Evolutionary conservation across 1,140 invertebrate species (phyloP).

Genomic region (Dreissena polymorpha): DNA sequence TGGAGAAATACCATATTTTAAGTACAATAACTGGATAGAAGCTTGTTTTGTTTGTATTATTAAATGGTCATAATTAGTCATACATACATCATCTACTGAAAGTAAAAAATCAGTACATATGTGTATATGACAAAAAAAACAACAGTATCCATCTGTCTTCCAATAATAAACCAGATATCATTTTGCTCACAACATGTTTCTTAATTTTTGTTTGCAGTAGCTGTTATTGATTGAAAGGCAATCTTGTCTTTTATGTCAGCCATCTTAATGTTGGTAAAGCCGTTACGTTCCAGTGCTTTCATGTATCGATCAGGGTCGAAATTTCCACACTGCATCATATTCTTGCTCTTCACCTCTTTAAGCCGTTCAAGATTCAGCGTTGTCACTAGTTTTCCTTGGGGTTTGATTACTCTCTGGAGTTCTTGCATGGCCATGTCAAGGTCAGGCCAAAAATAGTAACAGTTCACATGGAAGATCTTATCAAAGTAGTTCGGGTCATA

Average conservation of each 20-base stretch:
- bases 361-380: slow-evolving; percentile 47
- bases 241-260: not conserved
- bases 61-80: too few species aligned
- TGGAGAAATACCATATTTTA: too few species aligned
- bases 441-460: slow-evolving; percentile 69
- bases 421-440: slow-evolving; percentile 54
- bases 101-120: too few species aligned
- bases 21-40: too few species aligned
- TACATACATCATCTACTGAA: too few species aligned
- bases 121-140: too few species aligned
- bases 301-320: slow-evolving; percentile 67
- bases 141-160: too few species aligned
- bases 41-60: too few species aligned
- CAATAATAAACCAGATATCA: too few species aligned
- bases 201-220: not conserved
- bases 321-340: slow-evolving; percentile 57
- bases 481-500: slow-evolving; percentile 61
- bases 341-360: slow-evolving; percentile 25
- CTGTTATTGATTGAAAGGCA: not conserved
- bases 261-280: slow-evolving; percentile 63
- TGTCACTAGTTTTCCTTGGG: slow-evolving; percentile 64
- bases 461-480: slow-evolving; percentile 65
- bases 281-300: slow-evolving; percentile 57
- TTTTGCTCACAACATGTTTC: too few species aligned
- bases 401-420: slow-evolving; percentile 66